These are phyloP conservation scores for Pangasianodon hypophthalmus DNA, from an alignment of 2,113 vertebrate genomes.

Conservation along the genomic window DNA sequence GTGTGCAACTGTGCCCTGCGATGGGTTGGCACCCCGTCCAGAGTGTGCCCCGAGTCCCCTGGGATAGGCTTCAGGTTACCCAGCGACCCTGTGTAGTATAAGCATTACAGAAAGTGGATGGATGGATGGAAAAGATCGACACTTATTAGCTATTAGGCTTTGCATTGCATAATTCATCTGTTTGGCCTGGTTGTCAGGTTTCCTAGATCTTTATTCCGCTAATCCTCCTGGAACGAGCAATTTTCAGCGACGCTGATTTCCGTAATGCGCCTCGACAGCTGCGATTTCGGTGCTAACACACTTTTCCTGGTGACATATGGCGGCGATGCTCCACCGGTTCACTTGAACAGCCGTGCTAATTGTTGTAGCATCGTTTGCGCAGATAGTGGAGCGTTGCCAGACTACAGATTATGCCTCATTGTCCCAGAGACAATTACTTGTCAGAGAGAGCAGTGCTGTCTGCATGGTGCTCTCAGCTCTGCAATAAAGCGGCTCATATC, in stretches of 20 bases:
- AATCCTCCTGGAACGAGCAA: constrained; percentile 16
- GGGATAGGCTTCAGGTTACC: no score
- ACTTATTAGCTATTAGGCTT: background rate
- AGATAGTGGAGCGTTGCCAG: constrained; percentile 41
- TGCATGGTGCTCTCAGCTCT: background rate
- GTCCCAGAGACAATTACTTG: constrained; percentile 52
- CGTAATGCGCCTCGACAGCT: constrained; percentile 30
- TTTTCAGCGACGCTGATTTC: constrained; percentile 26
- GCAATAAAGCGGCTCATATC: constrained; percentile 27
- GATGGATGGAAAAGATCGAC: background rate
- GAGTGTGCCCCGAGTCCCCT: no score
- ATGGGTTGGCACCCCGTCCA: no score
- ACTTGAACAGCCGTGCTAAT: constrained; percentile 52
- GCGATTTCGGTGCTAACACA: constrained; percentile 38
- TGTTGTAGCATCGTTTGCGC: constrained; percentile 46
- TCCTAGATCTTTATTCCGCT: constrained; percentile 22
- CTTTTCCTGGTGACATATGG: constrained; percentile 48
- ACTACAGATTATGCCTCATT: constrained; percentile 47
- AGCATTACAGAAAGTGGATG: no score
- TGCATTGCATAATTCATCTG: background rate
- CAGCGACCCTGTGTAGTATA: no score
- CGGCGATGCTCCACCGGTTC: constrained; percentile 41
- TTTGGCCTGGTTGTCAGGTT: background rate
- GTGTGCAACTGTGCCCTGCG: no score
- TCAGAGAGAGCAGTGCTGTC: constrained; percentile 32